A percentile compares a stretch with the other conserved stretches of the same genome.
Evolutionary conservation across 2,113 vertebrate species (phyloP).

Genomic region (Oryzias javanicus): DNA sequence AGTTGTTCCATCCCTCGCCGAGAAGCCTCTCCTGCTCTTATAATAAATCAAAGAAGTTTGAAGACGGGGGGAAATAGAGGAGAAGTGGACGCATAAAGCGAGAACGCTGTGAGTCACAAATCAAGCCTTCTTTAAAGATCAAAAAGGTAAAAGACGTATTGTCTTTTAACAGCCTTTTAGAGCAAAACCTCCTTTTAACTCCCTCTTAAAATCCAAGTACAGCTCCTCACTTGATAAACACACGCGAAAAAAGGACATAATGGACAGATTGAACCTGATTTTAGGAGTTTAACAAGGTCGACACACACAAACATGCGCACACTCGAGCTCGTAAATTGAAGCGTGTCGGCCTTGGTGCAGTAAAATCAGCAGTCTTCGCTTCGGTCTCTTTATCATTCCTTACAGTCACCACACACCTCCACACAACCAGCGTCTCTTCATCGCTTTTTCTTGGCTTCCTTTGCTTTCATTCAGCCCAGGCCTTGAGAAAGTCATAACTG

Average conservation of each 20-base stretch:
- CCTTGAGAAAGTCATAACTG: constrained; percentile 47
- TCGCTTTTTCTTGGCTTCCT: constrained; percentile 6
- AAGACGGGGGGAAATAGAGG: background rate
- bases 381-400: constrained; percentile 69
- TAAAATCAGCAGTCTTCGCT: constrained; percentile 63
- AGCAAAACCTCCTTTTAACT: constrained; percentile 55
- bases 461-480: constrained; percentile 33
- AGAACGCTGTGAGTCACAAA: constrained; percentile 33
- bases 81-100: constrained; percentile 39
- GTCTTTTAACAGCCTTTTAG: constrained; percentile 21
- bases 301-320: constrained; percentile 8
- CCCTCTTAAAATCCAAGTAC: constrained; percentile 39
- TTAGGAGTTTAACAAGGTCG: constrained; percentile 67
- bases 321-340: constrained; percentile 60
- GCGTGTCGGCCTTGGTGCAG: constrained; percentile 67
- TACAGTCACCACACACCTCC: constrained; percentile 62
- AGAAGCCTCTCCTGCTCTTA: no score
- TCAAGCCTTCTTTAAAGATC: constrained; percentile 36
- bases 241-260: constrained; percentile 39
- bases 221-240: constrained; percentile 53
- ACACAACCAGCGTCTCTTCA: constrained; percentile 52
- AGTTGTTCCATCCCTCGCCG: no score
- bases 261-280: constrained; percentile 39
- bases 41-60: no score
- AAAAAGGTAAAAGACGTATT: constrained; percentile 34